phyloP scores from a whole-genome alignment of 2,797 vertebrate genomes.

The Sebastes hubbsi region DNA sequence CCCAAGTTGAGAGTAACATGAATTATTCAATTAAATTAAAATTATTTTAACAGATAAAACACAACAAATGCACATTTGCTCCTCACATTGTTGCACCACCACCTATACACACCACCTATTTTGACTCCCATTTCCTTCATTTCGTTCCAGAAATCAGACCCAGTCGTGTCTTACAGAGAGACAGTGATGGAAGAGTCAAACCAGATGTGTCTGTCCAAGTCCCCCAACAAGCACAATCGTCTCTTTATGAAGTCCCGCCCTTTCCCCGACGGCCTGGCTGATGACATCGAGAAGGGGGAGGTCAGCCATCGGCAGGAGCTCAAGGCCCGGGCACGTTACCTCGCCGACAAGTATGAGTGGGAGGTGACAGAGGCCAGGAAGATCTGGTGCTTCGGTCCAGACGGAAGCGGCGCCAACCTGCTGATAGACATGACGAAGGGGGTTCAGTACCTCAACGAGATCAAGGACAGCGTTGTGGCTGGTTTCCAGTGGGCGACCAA shows the following conservation, averaged over 20 bases:
- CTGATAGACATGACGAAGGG: constrained; percentile 95
- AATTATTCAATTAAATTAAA: not conserved
- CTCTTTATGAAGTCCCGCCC: constrained; percentile 94
- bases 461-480: constrained; percentile 97
- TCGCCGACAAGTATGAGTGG: constrained; percentile 94
- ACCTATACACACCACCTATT: not conserved
- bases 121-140: not conserved
- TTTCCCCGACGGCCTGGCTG: constrained; percentile 90
- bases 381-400: constrained; percentile 98
- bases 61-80: not conserved
- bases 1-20: not conserved
- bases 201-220: constrained; percentile 93
- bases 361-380: constrained; percentile 93
- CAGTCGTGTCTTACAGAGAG: constrained; percentile 95
- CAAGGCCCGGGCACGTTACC: constrained; percentile 90
- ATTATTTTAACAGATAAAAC: not conserved
- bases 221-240: constrained; percentile 97
- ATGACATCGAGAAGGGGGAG: constrained; percentile 94
- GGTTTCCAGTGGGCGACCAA: constrained; percentile 99
- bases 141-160: constrained; percentile 91
- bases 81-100: not conserved
- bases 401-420: constrained; percentile 92
- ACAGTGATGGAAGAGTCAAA: constrained; percentile 90
- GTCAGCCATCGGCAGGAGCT: constrained; percentile 90
- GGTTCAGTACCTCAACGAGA: constrained; percentile 98